phyloP scores from a whole-genome alignment of 2,113 vertebrate species.

The Dicrurus megarhynchus region DNA sequence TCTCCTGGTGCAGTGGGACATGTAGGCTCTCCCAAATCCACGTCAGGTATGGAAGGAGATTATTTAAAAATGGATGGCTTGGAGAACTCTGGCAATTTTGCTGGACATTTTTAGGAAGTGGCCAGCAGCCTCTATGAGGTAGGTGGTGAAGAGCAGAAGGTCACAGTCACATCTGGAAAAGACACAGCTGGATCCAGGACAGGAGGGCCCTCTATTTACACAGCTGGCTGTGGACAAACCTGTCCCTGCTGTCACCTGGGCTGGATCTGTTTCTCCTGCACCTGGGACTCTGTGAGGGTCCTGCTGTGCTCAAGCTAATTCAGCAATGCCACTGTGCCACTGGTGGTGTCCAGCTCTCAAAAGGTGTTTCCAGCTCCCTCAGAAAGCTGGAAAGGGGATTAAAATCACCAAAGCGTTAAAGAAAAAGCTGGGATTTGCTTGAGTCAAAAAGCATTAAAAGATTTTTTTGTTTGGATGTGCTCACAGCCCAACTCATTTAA shows the following conservation, averaged over 20 bases:
- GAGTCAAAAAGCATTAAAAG: background rate
- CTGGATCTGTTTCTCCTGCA: background rate
- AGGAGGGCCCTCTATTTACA: background rate
- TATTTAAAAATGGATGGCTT: background rate
- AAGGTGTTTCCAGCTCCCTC: background rate
- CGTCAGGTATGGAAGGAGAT: background rate
- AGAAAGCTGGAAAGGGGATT: background rate
- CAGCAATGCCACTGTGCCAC: background rate
- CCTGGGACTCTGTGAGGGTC: background rate
- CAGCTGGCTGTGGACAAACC: background rate
- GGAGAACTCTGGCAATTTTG: background rate
- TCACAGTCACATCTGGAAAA: conserved; percentile 19
- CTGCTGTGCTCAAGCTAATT: background rate
- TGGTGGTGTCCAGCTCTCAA: background rate
- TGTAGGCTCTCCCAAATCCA: background rate
- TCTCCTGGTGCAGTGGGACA: background rate
- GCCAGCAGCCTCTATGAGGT: background rate
- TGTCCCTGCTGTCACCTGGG: background rate
- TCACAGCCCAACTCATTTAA: background rate
- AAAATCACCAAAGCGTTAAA: background rate
- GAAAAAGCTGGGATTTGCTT: background rate
- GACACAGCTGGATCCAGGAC: background rate
- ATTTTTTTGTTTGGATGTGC: background rate
- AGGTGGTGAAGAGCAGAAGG: background rate
- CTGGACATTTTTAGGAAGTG: background rate